These are phyloP conservation scores for rabbit (Oryctolagus cuniculus) DNA, from an alignment of 2,113 vertebrate species.

Conservation along the genomic window mOryCun1.1 NC_091432.1:27247501-27248000, in stretches of 20 bases:
- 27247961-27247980: conserved; percentile 6
- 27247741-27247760: background rate
- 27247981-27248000: background rate
- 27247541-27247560: no score
- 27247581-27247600: background rate
- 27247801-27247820: background rate
- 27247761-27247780: rapidly evolving
- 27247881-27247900: background rate
- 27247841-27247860: background rate
- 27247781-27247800: background rate
- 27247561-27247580: no score
- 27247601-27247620: background rate
- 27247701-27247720: background rate
- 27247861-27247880: background rate
- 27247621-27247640: background rate
- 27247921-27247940: background rate
- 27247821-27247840: background rate
- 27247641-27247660: background rate
- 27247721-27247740: background rate
- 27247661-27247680: background rate
- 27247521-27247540: no score
- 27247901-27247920: background rate
- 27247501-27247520: no score
- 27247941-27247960: background rate
- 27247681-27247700: background rate